Conservation (phyloP, 2,888 invertebrate species). For the Cheilosia grossa region DNA sequence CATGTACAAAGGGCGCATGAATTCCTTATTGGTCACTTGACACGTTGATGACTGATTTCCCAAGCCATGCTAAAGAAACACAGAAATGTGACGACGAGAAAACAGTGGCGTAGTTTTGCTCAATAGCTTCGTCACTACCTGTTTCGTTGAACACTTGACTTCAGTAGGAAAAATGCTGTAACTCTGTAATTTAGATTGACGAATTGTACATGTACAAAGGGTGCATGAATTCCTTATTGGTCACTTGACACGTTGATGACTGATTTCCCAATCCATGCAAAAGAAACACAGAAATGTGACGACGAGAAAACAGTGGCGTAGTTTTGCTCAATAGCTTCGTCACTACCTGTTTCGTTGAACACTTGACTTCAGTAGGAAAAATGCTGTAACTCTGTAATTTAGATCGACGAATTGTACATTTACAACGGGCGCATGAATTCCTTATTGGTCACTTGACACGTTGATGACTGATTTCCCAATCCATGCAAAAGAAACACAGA, state of each 20-base stretch:
- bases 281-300: constrained; percentile 6
- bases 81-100: constrained; percentile 1
- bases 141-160: neutral
- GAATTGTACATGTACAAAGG: no score
- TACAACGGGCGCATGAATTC: constrained; percentile 31
- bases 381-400: no score
- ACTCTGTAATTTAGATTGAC: no score
- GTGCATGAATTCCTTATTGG: constrained; percentile 18
- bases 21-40: constrained; percentile 16
- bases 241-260: constrained; percentile 7
- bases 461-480: constrained; percentile 59
- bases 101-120: neutral
- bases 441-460: constrained; percentile 36
- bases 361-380: neutral
- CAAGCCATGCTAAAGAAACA: constrained; percentile 37
- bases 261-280: constrained; percentile 37
- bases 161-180: no score
- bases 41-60: constrained; percentile 7
- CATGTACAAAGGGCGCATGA: neutral
- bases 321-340: neutral
- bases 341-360: constrained; percentile 2
- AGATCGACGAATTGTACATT: no score
- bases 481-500: constrained; percentile 36
- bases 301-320: neutral
- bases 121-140: neutral